Evolutionary conservation across 1,140 invertebrate species (phyloP).

Genomic region (Zaprionus camerounensis): DNA sequence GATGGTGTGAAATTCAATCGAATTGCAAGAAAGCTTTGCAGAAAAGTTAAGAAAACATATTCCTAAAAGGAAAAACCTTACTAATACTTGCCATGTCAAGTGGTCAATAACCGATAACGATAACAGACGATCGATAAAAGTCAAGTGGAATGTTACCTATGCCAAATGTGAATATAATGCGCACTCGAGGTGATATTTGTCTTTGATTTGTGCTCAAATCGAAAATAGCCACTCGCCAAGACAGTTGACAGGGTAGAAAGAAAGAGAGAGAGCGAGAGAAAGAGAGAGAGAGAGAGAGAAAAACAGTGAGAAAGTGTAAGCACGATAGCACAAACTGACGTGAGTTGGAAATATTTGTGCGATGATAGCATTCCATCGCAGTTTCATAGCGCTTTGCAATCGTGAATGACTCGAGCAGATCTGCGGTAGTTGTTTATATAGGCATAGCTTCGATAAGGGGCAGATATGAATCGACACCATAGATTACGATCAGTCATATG

Average conservation of each 20-base stretch:
- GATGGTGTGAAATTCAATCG: slow-evolving; percentile 23
- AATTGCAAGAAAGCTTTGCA: slow-evolving; percentile 7
- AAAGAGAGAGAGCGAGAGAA: neutral
- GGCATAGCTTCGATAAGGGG: slow-evolving; percentile 31
- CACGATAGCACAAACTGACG: slow-evolving; percentile 5
- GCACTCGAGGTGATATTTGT: slow-evolving; percentile 36
- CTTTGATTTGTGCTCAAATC: slow-evolving; percentile 36
- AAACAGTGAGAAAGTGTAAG: slow-evolving; percentile 25
- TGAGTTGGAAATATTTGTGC: slow-evolving; percentile 64
- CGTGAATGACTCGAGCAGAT: slow-evolving; percentile 15
- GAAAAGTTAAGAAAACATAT: neutral
- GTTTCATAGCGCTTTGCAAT: slow-evolving; percentile 22
- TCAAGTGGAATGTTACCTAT: neutral
- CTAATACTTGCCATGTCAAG: neutral
- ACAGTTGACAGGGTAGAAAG: neutral
- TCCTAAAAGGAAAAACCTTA: neutral
- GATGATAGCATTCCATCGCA: slow-evolving; percentile 46
- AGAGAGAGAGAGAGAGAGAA: neutral
- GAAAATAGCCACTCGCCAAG: slow-evolving; percentile 16
- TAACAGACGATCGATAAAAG: slow-evolving; percentile 21
- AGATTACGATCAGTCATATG: slow-evolving; percentile 20
- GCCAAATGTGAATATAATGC: slow-evolving; percentile 46
- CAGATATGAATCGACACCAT: neutral
- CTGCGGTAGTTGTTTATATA: slow-evolving; percentile 26
- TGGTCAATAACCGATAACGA: slow-evolving; percentile 9